Conservation (phyloP, 2,113 vertebrate genomes). For the Lophotis ruficrista region DNA sequence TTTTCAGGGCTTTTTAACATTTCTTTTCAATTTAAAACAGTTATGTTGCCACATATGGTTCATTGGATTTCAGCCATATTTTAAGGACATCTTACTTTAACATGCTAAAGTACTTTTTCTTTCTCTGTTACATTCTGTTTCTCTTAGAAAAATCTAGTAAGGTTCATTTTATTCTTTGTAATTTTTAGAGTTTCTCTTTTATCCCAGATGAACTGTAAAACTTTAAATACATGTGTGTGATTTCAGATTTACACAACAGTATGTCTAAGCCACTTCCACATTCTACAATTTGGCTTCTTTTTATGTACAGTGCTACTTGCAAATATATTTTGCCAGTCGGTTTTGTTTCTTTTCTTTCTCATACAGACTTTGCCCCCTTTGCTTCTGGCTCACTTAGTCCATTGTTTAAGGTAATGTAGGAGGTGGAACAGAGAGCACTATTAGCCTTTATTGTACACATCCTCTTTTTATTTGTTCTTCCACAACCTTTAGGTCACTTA, state of each 20-base stretch:
- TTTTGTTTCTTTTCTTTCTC: background rate
- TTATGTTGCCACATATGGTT: background rate
- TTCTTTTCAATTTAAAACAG: background rate
- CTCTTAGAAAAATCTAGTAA: background rate
- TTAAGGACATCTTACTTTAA: background rate
- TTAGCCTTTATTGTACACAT: background rate
- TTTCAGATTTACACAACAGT: background rate
- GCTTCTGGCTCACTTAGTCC: background rate
- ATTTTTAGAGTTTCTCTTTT: background rate
- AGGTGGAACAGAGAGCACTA: background rate
- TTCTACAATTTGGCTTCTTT: background rate
- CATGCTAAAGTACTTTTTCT: background rate
- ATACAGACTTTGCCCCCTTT: background rate
- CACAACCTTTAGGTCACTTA: background rate
- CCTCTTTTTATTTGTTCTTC: background rate
- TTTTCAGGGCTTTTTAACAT: background rate
- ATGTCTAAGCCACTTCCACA: background rate
- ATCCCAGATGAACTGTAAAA: background rate
- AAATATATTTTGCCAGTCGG: background rate
- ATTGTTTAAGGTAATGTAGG: background rate
- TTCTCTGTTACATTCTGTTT: background rate
- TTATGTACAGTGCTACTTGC: background rate
- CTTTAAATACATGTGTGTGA: background rate
- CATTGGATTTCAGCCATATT: background rate
- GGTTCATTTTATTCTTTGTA: background rate